Evolutionary conservation across 2,113 vertebrate species (phyloP).

Genomic region (Clupea harengus): DNA sequence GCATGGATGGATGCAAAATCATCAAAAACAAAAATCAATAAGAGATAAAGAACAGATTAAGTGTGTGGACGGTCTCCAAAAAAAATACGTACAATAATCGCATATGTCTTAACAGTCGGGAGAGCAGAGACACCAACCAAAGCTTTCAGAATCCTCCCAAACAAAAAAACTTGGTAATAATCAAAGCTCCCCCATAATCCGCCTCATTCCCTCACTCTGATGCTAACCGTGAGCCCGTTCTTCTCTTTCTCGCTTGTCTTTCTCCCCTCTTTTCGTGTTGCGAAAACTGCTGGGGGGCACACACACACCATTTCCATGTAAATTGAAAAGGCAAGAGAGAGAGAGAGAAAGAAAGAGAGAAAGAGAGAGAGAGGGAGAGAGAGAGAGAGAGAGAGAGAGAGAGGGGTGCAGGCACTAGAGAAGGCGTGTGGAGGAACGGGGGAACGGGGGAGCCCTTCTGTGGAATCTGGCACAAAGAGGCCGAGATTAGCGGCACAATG

Average conservation of each 20-base stretch:
- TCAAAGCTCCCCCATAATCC: constrained; percentile 73
- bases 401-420: constrained; percentile 64
- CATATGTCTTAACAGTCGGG: constrained; percentile 68
- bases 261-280: constrained; percentile 36
- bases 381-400: constrained; percentile 64
- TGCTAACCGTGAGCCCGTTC: constrained; percentile 65
- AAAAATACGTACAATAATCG: constrained; percentile 66
- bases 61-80: constrained; percentile 65
- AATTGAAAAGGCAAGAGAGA: constrained; percentile 67
- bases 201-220: constrained; percentile 70
- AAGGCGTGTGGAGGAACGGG: constrained; percentile 56
- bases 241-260: constrained; percentile 43
- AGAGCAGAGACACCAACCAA: constrained; percentile 54
- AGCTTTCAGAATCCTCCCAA: constrained; percentile 62
- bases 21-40: constrained; percentile 57
- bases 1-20: constrained; percentile 43
- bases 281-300: constrained; percentile 54
- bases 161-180: constrained; percentile 70
- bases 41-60: constrained; percentile 69
- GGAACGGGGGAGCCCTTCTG: constrained; percentile 69
- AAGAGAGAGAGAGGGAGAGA: constrained; percentile 32
- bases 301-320: constrained; percentile 68
- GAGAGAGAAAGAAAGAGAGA: constrained; percentile 65
- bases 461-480: constrained; percentile 76
- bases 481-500: constrained; percentile 77